Base-by-base conservation (phyloP, 2,113 vertebrate genomes). In the Misgurnus mizolepis region DNA sequence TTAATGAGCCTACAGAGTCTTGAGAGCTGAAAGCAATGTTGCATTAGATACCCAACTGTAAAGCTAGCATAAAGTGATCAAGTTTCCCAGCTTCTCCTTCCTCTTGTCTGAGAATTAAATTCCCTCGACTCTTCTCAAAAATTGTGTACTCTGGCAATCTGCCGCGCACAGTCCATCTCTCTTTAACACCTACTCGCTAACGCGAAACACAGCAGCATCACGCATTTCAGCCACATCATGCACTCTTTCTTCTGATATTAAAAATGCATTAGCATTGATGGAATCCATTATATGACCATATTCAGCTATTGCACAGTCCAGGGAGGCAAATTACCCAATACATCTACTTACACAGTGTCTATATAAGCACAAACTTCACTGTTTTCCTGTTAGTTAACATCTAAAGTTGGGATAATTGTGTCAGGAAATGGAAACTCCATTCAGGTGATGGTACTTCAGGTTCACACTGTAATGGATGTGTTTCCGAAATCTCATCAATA, bases 191-290 rank as follows among this genome's bases (percentile, higher is more conserved):
- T 43, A 18, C 53, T 18, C 17, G 3, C 18, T 18, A 50, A n/a
- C 40, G n/a, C 67, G 50, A 70, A 70, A 14, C 8, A 45, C 67
- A 69, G 11, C 22, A 67, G 67, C 67, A 55, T 39, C 49, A 22
- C 69, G 56, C 5, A 22, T 12, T 14, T 1, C 27, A 58, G 27
- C 53, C 39, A 56, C 15, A 12, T 15, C 15, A 17, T 15, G 53
- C 15, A 2, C 17, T 58, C 53, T 22, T 43, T 7, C 3, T 41
- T 41, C 18, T 18, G 15, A 43, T 43, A 58, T 72, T 43, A 72
- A 58, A 72, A 43, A 72, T 58, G 58, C 70, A 72, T 72, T 72
- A 71, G 68, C 27, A 72, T 58, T 18, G 70, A 72, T 4, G 53
- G 53, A 15, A 71, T 34, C 15, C 17, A 12, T 56, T 40, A 56